Evolutionary conservation across 1,140 invertebrate genomes (phyloP).

Genomic region (Tetramorium alpestre): DNA sequence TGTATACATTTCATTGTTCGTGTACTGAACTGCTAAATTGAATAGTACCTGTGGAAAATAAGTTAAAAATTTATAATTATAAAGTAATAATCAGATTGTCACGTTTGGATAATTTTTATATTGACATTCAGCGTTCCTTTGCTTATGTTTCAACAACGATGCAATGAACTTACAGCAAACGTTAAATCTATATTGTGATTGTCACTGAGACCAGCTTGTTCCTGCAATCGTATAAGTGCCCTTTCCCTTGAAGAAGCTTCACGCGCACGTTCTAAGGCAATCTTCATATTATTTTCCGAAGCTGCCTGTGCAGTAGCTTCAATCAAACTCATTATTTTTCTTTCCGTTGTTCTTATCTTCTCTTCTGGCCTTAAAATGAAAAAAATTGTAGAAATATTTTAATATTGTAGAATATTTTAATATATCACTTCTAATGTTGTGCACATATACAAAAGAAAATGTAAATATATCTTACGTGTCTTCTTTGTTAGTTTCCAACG

Average conservation of each 20-base stretch:
- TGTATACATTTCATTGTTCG: conserved; percentile 96
- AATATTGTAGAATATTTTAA: conserved; percentile 35
- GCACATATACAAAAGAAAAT: background rate
- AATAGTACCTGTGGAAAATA: conserved; percentile 92
- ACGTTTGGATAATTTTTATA: background rate
- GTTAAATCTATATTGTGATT: conserved; percentile 97
- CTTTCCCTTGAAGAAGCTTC: conserved; percentile 97
- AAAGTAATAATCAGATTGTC: background rate
- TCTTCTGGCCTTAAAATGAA: conserved; percentile 90
- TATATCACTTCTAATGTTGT: background rate
- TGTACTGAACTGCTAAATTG: conserved; percentile 97
- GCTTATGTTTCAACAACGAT: background rate
- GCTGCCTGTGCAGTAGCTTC: conserved; percentile 85
- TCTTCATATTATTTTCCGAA: conserved; percentile 87
- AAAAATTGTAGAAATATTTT: conserved; percentile 14
- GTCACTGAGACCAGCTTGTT: conserved; percentile 95
- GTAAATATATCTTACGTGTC: conserved; percentile 88
- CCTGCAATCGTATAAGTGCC: conserved; percentile 94
- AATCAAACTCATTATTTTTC: conserved; percentile 93
- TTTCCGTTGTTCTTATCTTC: conserved; percentile 93
- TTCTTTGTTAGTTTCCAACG: conserved; percentile 90
- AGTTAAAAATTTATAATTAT: conserved; percentile 16
- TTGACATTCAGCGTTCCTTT: background rate
- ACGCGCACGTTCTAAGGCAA: conserved; percentile 96
- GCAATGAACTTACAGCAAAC: conserved; percentile 90